phyloP scores from a whole-genome alignment of 1,140 invertebrate genomes.

The Nymphalis io region DNA sequence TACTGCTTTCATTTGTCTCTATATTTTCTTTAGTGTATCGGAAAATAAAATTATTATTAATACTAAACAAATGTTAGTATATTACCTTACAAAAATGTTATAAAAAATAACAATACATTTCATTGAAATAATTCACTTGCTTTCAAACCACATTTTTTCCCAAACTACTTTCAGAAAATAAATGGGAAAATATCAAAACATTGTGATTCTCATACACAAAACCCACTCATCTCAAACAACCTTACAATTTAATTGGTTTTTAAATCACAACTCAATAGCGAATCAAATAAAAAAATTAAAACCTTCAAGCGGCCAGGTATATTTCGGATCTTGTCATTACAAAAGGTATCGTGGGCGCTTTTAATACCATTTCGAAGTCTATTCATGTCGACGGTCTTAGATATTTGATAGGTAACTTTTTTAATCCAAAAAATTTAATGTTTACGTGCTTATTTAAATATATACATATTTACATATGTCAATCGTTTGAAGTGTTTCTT shows the following conservation, averaged over 20 bases:
- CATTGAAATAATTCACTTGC: background rate
- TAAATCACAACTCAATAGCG: constrained; percentile 48
- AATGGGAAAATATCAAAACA: constrained; percentile 7
- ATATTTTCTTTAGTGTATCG: too few relatives aligned
- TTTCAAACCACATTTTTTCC: background rate
- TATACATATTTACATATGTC: too few relatives aligned
- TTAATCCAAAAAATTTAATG: background rate
- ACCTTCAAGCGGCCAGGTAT: constrained; percentile 42
- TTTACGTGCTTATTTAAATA: too few relatives aligned
- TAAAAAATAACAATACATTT: background rate
- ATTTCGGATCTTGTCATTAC: background rate
- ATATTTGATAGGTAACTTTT: background rate
- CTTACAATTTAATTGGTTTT: constrained; percentile 59
- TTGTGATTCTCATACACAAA: constrained; percentile 1
- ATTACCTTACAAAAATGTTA: too few relatives aligned
- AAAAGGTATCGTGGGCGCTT: constrained; percentile 24
- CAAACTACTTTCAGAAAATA: background rate
- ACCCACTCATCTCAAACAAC: constrained; percentile 36
- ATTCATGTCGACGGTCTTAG: background rate
- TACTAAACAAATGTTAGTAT: too few relatives aligned
- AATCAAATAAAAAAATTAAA: constrained; percentile 19
- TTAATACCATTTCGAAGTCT: constrained; percentile 3
- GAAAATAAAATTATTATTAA: too few relatives aligned
- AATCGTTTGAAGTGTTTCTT: too few relatives aligned
- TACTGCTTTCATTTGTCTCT: too few relatives aligned